Evolutionary conservation across 2,888 invertebrate genomes (phyloP).

Genomic region (Drosophila limbata): DNA sequence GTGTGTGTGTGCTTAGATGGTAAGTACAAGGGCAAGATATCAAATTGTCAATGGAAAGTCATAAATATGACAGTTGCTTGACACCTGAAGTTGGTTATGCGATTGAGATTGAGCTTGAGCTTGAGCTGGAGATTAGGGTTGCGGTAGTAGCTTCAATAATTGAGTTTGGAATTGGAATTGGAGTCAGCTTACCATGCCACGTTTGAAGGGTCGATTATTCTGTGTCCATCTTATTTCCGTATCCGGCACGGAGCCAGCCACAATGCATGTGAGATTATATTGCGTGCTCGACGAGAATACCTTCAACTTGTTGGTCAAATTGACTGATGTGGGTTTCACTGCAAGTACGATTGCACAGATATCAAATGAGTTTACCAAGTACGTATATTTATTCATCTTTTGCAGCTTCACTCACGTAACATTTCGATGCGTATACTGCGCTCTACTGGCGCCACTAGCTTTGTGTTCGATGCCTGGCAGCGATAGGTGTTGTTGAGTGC

Average conservation of each 20-base stretch:
- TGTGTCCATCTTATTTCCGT: constrained; percentile 94
- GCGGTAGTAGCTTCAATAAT: constrained; percentile 7
- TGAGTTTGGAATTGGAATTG: constrained; percentile 24
- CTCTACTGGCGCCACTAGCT: constrained; percentile 93
- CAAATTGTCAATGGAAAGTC: constrained; percentile 62
- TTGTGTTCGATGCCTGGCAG: constrained; percentile 94
- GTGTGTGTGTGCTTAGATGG: constrained; percentile 11
- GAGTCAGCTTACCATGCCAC: constrained; percentile 89
- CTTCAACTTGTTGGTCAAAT: constrained; percentile 91
- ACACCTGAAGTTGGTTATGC: constrained; percentile 33
- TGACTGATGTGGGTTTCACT: constrained; percentile 93
- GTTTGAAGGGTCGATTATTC: constrained; percentile 91
- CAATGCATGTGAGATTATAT: constrained; percentile 92
- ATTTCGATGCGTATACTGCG: constrained; percentile 93
- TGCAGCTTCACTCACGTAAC: constrained; percentile 89
- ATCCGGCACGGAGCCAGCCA: constrained; percentile 93
- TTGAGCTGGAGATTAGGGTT: constrained; percentile 21
- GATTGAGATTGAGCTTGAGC: constrained; percentile 16
- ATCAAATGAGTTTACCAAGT: constrained; percentile 7
- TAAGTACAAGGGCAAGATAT: constrained; percentile 54
- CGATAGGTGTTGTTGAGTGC: constrained; percentile 94
- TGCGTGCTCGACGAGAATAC: constrained; percentile 92
- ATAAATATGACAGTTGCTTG: constrained; percentile 66
- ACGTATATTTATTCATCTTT: not conserved
- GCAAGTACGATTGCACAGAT: constrained; percentile 59